Evolutionary conservation across 2,113 vertebrate genomes (phyloP).

Genomic region (Indri indri): DNA sequence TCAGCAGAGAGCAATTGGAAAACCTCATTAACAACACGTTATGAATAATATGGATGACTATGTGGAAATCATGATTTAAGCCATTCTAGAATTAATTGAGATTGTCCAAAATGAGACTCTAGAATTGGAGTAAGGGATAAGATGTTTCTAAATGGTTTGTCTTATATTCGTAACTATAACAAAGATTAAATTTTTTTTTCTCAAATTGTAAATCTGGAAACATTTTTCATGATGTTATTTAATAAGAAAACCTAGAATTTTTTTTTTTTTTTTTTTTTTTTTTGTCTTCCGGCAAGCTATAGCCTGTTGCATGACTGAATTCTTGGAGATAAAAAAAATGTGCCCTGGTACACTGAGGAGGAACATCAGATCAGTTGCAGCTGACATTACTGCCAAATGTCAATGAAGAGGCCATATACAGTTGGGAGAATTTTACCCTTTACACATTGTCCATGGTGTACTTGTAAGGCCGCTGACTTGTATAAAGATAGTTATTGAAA

Average conservation of each 20-base stretch:
- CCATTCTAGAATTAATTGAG: background rate
- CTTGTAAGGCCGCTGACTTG: background rate
- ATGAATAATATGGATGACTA: background rate
- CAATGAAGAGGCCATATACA: background rate
- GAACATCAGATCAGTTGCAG: background rate
- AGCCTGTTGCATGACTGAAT: background rate
- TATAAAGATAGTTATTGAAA: background rate
- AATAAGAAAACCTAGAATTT: background rate
- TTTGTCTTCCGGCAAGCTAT: background rate
- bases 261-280: background rate
- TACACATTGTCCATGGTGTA: background rate
- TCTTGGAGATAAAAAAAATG: background rate
- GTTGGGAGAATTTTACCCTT: background rate
- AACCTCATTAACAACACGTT: background rate
- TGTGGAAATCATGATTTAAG: background rate
- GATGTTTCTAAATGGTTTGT: background rate
- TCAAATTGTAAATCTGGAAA: background rate
- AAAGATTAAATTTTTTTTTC: background rate
- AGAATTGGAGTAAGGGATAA: background rate
- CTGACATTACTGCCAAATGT: background rate
- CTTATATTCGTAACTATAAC: background rate
- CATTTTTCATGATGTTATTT: background rate
- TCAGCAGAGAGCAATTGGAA: background rate
- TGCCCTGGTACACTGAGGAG: background rate
- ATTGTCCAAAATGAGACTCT: background rate